Evolutionary conservation across 2,113 vertebrate genomes (phyloP).

Genomic region (Isichthys henryi): DNA sequence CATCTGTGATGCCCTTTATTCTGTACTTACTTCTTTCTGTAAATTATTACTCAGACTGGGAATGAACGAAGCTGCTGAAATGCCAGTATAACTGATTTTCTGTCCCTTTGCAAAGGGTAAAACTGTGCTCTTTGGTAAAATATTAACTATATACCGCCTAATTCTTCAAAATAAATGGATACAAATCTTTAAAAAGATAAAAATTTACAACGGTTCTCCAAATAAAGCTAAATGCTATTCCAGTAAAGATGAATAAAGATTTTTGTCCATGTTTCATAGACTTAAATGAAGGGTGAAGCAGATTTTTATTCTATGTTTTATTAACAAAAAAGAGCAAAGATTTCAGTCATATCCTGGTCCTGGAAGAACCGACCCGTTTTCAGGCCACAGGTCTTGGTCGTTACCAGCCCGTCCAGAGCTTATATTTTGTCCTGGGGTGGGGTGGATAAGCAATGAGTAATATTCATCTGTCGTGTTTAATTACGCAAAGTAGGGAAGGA

Average conservation of each 20-base stretch:
- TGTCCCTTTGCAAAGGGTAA: not conserved
- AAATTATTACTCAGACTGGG: not conserved
- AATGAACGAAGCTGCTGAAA: not conserved
- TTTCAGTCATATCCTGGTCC: not conserved
- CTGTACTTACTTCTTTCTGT: not conserved
- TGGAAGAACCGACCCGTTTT: not conserved
- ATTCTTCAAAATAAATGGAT: not conserved
- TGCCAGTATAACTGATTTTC: slow-evolving; percentile 5
- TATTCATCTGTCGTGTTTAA: not conserved
- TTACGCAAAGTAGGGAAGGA: not conserved
- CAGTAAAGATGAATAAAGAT: not conserved
- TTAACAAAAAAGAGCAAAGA: not conserved
- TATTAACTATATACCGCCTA: not conserved
- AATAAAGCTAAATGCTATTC: not conserved
- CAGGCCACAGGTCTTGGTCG: not conserved
- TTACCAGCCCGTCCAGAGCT: not conserved
- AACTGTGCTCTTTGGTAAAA: not conserved
- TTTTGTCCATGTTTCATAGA: not conserved
- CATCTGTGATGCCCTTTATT: slow-evolving; percentile 9
- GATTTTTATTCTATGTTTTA: not conserved
- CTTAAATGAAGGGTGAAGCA: not conserved
- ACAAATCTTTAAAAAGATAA: not conserved
- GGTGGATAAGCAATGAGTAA: not conserved
- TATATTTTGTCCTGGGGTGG: not conserved
- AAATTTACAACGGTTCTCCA: not conserved